phyloP scores from a whole-genome alignment of 2,797 vertebrate species.

The Diplodus sargus region DNA sequence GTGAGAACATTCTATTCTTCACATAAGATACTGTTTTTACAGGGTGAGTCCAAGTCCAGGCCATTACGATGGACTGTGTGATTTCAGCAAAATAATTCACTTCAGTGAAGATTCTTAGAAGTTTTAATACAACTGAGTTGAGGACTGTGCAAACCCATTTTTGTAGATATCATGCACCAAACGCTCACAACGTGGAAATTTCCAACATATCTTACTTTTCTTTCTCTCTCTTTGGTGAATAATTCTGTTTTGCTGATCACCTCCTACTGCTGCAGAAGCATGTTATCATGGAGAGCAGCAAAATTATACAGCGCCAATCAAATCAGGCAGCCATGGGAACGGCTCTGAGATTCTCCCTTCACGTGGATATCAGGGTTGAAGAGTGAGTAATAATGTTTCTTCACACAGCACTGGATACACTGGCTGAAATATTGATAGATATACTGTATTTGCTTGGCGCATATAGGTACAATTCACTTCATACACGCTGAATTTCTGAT shows the following conservation, averaged over 20 bases:
- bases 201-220: constrained; percentile 17
- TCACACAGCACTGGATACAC: constrained; percentile 6
- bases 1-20: background rate
- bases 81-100: background rate
- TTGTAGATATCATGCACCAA: background rate
- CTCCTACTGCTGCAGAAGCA: constrained; percentile 55
- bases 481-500: constrained; percentile 43
- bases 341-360: constrained; percentile 30
- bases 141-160: background rate
- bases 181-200: constrained; percentile 12
- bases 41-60: background rate
- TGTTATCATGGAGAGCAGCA: constrained; percentile 49
- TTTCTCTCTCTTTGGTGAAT: constrained; percentile 33
- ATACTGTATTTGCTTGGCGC: constrained; percentile 1
- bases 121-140: constrained; percentile 6
- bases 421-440: background rate
- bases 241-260: constrained; percentile 51
- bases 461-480: constrained; percentile 22
- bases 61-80: background rate
- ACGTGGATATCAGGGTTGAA: constrained; percentile 40
- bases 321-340: constrained; percentile 55
- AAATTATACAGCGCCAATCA: constrained; percentile 63
- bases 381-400: constrained; percentile 28
- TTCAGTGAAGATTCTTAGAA: background rate
- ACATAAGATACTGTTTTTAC: background rate